Percentiles rank a stretch among this genome's conserved stretches.
Evolutionary conservation across 2,888 invertebrate species (phyloP).

Genomic region (Strigamia maritima): DNA sequence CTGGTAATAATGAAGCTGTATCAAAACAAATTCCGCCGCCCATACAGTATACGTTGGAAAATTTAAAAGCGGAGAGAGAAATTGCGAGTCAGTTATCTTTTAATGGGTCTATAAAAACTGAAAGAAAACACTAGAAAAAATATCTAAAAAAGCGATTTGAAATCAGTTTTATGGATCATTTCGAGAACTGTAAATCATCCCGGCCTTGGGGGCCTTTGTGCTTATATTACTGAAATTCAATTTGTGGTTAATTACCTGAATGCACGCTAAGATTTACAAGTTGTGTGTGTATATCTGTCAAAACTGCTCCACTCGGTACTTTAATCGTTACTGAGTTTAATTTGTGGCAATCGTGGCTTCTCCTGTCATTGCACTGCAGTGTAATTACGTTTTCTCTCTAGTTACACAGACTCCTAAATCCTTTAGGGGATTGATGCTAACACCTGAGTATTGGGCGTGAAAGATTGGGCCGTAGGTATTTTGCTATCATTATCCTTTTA

Average conservation of each 20-base stretch:
- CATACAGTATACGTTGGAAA: no score
- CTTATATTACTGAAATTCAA: constrained; percentile 10
- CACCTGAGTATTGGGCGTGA: constrained; percentile 11
- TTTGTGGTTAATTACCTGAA: constrained; percentile 19
- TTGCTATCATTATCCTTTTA: not conserved
- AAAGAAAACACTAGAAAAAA: constrained; percentile 3
- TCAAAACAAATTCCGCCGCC: not conserved
- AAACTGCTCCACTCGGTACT: not conserved
- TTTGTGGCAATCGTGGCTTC: constrained; percentile 10
- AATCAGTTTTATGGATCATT: constrained; percentile 23
- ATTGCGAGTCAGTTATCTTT: constrained; percentile 9
- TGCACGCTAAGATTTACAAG: constrained; percentile 15
- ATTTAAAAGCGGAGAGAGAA: not conserved
- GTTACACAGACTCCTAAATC: constrained; percentile 3
- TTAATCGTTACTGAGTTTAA: constrained; percentile 19
- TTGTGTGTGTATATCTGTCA: constrained; percentile 11
- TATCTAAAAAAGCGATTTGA: not conserved
- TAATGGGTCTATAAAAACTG: constrained; percentile 9
- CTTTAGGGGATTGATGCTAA: not conserved
- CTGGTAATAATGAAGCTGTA: not conserved
- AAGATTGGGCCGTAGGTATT: not conserved
- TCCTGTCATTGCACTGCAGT: not conserved
- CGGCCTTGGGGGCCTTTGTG: not conserved
- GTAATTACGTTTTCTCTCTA: constrained; percentile 19
- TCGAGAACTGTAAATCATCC: constrained; percentile 2